These are phyloP conservation scores for Harpagoxenus sublaevis DNA, from an alignment of 2,888 invertebrate species.

Conservation along the genomic window DNA sequence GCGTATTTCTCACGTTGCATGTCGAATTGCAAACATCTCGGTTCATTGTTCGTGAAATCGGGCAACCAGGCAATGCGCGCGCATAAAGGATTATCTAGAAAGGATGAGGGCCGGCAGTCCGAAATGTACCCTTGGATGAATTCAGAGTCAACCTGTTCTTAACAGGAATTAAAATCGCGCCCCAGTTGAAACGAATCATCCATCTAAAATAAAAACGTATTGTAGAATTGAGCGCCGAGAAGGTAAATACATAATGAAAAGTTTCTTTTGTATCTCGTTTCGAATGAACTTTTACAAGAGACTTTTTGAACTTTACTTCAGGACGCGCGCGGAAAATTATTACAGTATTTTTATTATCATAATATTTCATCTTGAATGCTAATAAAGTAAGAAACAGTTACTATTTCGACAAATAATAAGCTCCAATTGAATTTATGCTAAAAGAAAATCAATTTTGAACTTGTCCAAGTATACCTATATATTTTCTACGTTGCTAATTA, in stretches of 20 bases:
- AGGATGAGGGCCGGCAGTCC: not conserved
- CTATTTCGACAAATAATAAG: not conserved
- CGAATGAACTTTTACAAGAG: not conserved
- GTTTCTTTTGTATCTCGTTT: not conserved
- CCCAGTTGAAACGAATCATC: constrained; percentile 20
- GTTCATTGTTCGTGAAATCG: constrained; percentile 58
- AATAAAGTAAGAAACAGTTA: not conserved
- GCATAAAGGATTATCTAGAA: constrained; percentile 36
- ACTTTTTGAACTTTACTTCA: not conserved
- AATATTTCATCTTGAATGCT: not conserved
- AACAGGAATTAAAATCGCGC: constrained; percentile 3
- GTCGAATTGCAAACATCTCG: constrained; percentile 64
- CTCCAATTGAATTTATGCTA: not conserved
- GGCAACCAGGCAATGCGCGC: constrained; percentile 19
- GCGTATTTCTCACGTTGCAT: constrained; percentile 60
- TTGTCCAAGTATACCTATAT: not conserved
- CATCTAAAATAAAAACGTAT: not conserved
- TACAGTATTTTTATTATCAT: constrained; percentile 5
- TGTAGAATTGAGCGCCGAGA: not conserved
- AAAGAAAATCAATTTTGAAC: not conserved
- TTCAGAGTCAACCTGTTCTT: constrained; percentile 13
- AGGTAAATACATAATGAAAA: constrained; percentile 3
- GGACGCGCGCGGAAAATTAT: not conserved
- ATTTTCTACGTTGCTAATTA: constrained; percentile 1
- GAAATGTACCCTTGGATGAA: constrained; percentile 1